These are phyloP conservation scores for Nineta flava DNA, from an alignment of 2,888 invertebrate species.

Conservation along the genomic window DNA sequence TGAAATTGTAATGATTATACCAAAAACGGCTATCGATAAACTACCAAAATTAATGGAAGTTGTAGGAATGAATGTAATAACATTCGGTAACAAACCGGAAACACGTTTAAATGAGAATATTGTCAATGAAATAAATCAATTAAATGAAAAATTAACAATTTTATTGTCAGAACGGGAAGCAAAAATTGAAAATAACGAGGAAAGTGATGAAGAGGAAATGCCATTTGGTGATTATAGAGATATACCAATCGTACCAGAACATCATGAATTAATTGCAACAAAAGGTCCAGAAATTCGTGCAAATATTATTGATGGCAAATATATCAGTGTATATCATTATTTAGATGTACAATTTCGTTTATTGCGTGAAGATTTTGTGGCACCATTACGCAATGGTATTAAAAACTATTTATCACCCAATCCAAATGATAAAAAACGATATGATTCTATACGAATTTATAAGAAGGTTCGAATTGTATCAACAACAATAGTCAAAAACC, in stretches of 20 bases:
- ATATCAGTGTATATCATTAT: constrained; percentile 50
- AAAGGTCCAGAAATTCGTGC: constrained; percentile 32
- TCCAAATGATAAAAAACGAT: neutral
- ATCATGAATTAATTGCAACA: constrained; percentile 23
- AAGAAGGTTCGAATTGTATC: constrained; percentile 10
- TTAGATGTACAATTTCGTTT: constrained; percentile 65
- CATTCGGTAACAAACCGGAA: neutral
- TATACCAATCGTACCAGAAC: constrained; percentile 34
- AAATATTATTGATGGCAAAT: constrained; percentile 44
- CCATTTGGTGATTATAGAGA: constrained; percentile 36
- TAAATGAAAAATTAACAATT: constrained; percentile 20
- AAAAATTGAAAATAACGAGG: constrained; percentile 10
- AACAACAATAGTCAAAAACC: neutral
- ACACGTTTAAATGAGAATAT: constrained; percentile 10
- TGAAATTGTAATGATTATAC: constrained; percentile 22
- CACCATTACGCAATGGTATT: constrained; percentile 53
- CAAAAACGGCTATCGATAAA: constrained; percentile 19
- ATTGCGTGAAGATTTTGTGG: constrained; percentile 63
- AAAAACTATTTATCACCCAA: constrained; percentile 13
- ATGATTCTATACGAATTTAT: constrained; percentile 13
- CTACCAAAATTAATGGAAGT: constrained; percentile 18
- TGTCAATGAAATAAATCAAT: constrained; percentile 25
- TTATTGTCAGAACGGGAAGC: constrained; percentile 16
- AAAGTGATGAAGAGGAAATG: constrained; percentile 27
- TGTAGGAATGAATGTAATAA: constrained; percentile 5